Conservation (phyloP, 2,888 invertebrate genomes). For the Polymixis flavicincta region DNA sequence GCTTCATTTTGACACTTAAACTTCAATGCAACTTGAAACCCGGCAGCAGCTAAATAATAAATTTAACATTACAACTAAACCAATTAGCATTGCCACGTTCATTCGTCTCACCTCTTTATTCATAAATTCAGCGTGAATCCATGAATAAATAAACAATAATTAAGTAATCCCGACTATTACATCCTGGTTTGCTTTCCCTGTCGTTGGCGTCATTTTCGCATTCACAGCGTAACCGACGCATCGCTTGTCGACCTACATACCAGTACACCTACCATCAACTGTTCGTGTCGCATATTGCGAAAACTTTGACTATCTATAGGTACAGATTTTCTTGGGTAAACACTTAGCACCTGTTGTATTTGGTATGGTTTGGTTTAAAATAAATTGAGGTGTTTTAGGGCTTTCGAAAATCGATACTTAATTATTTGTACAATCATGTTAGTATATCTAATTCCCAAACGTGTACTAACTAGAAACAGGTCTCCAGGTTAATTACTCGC, state of each 20-base stretch:
- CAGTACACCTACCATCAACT: slow-evolving; percentile 65
- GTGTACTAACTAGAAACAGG: slow-evolving; percentile 15
- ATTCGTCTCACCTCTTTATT: slow-evolving; percentile 47
- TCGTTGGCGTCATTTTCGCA: slow-evolving; percentile 68
- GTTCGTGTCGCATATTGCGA: slow-evolving; percentile 62
- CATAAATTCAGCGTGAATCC: slow-evolving; percentile 35
- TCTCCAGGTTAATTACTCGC: slow-evolving; percentile 43
- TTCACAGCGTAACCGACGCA: slow-evolving; percentile 65
- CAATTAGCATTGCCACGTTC: slow-evolving; percentile 44
- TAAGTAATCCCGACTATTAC: slow-evolving; percentile 60
- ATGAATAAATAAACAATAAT: slow-evolving; percentile 56
- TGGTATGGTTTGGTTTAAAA: slow-evolving; percentile 13
- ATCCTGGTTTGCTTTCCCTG: slow-evolving; percentile 71
- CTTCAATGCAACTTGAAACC: slow-evolving; percentile 14
- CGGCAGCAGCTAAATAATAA: slow-evolving; percentile 27
- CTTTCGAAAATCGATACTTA: neutral
- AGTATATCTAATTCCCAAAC: slow-evolving; percentile 15
- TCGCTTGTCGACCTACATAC: slow-evolving; percentile 68
- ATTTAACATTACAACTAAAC: slow-evolving; percentile 42
- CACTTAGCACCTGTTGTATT: slow-evolving; percentile 39
- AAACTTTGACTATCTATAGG: slow-evolving; percentile 54
- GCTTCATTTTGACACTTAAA: neutral
- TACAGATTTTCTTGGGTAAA: slow-evolving; percentile 48
- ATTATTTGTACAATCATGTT: slow-evolving; percentile 25
- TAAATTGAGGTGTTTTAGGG: slow-evolving; percentile 9